Percentiles rank a stretch among this genome's conserved stretches.
Conservation (phyloP, 1,140 invertebrate species). For the Bombus haemorrhoidalis region DNA sequence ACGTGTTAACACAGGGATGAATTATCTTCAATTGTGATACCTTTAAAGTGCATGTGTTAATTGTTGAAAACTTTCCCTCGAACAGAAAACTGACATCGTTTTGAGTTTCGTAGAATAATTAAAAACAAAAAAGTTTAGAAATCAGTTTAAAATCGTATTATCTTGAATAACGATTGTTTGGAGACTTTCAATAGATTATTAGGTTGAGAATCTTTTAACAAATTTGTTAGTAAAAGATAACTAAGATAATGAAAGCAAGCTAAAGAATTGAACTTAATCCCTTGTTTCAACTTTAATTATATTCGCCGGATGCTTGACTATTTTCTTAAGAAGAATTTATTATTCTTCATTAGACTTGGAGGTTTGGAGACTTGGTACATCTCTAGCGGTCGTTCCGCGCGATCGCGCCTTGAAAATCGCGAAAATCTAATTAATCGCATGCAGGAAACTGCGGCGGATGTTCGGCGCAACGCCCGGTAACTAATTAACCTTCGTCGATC, state of each 20-base stretch:
- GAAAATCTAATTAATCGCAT: constrained; percentile 54
- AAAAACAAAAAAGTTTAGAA: too few species aligned
- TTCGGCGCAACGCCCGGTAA: constrained; percentile 34
- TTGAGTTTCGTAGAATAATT: too few species aligned
- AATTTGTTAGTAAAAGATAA: neutral
- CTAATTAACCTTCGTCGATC: constrained; percentile 54
- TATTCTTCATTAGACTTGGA: neutral
- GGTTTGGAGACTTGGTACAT: neutral
- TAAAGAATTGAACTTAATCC: neutral
- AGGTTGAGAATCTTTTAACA: neutral
- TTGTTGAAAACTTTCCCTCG: too few species aligned
- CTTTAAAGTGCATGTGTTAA: too few species aligned
- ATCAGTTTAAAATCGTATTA: too few species aligned
- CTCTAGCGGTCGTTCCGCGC: neutral
- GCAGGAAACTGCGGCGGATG: constrained; percentile 51
- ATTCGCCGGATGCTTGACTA: neutral
- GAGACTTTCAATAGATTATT: neutral
- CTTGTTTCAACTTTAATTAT: constrained; percentile 10
- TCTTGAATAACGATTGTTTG: neutral
- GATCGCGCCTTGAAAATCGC: constrained; percentile 36
- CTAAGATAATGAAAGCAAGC: neutral
- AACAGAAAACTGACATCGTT: too few species aligned
- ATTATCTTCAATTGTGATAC: neutral
- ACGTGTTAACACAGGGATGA: neutral
- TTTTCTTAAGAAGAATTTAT: neutral